A percentile compares a stretch with the other conserved stretches of the same genome.
Evolutionary conservation across 1,140 invertebrate genomes (phyloP).

Genomic region (Drosophila ambigua): DNA sequence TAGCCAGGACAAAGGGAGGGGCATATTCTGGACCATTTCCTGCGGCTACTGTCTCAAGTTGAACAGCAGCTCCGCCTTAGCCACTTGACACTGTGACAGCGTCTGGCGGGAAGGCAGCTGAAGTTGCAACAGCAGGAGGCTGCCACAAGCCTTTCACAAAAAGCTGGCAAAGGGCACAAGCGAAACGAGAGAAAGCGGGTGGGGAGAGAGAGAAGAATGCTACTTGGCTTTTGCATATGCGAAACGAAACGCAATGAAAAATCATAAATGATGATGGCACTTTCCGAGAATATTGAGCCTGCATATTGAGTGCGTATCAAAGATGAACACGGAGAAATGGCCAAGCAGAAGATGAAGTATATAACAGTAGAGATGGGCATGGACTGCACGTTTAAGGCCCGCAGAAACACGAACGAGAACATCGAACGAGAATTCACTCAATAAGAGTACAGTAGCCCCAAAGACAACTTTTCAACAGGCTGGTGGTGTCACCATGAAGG

Average conservation of each 20-base stretch:
- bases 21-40: constrained; percentile 17
- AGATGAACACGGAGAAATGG: constrained; percentile 14
- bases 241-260: constrained; percentile 7
- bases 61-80: constrained; percentile 35
- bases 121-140: constrained; percentile 43
- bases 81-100: constrained; percentile 67
- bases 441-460: too few species aligned
- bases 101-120: constrained; percentile 1
- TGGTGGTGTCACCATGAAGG: too few species aligned
- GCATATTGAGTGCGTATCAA: constrained; percentile 44
- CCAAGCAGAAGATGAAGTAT: too few species aligned
- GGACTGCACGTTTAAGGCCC: too few species aligned
- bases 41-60: constrained; percentile 40
- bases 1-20: constrained; percentile 50
- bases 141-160: constrained; percentile 39
- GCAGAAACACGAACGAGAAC: too few species aligned
- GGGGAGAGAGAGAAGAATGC: constrained; percentile 32
- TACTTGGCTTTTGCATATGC: constrained; percentile 67
- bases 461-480: background rate
- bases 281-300: constrained; percentile 41
- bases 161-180: constrained; percentile 23
- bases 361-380: too few species aligned
- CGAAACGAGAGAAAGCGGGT: background rate
- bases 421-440: too few species aligned
- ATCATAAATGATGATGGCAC: constrained; percentile 42